phyloP scores from a whole-genome alignment of 2,113 vertebrate species.

The Danionella cerebrum region DNA sequence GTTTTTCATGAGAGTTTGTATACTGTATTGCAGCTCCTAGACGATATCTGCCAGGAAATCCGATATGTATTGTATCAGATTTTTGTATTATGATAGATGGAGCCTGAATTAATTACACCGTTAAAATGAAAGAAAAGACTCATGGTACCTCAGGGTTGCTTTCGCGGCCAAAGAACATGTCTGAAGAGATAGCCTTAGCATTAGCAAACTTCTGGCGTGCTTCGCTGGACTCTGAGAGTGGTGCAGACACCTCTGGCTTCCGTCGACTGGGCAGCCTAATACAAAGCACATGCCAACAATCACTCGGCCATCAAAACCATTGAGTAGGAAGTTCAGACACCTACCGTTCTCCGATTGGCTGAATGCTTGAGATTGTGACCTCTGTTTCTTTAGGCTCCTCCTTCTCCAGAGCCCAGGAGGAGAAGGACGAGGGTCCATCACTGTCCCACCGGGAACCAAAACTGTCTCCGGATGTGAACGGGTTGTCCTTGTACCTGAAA shows the following conservation, averaged over 20 bases:
- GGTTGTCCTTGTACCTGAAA: slow-evolving; percentile 88
- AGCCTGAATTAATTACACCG: no score
- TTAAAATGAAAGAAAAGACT: slow-evolving; percentile 15
- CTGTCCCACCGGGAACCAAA: slow-evolving; percentile 86
- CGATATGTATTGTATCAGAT: no score
- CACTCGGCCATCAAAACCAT: neutral
- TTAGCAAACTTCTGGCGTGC: slow-evolving; percentile 91
- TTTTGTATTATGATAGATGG: no score
- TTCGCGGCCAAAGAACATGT: slow-evolving; percentile 97
- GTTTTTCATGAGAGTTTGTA: no score
- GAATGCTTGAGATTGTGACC: slow-evolving; percentile 87
- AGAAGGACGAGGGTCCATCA: slow-evolving; percentile 64
- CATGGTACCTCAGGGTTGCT: slow-evolving; percentile 75
- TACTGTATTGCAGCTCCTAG: no score
- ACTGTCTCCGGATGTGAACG: slow-evolving; percentile 82
- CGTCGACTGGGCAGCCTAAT: slow-evolving; percentile 78
- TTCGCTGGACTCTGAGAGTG: slow-evolving; percentile 78
- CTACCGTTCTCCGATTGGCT: slow-evolving; percentile 87
- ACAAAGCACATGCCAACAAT: neutral
- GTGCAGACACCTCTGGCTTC: slow-evolving; percentile 70
- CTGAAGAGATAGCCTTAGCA: slow-evolving; percentile 94
- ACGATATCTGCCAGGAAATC: no score
- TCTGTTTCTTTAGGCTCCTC: slow-evolving; percentile 80
- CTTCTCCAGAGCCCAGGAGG: slow-evolving; percentile 83
- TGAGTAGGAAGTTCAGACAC: neutral